A percentile compares a stretch with the other conserved stretches of the same genome.
Evolutionary conservation across 1,140 invertebrate genomes (phyloP).

Genomic region (Vollenhovia emeryi): DNA sequence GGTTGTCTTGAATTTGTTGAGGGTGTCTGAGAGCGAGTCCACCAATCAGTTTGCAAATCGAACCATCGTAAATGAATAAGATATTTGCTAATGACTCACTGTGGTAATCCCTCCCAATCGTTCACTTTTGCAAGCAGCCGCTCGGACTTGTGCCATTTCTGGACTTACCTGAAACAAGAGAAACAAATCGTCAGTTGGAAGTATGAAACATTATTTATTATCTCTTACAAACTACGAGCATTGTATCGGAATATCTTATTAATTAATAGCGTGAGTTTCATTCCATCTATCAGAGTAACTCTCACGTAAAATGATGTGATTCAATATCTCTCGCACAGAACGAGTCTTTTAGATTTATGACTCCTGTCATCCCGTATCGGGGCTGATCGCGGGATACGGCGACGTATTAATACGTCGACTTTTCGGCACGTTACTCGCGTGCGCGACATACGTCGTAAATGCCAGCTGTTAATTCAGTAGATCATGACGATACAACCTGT

Average conservation of each 20-base stretch:
- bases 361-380: not conserved
- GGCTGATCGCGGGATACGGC: not conserved
- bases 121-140: not conserved
- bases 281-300: not conserved
- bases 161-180: conserved; percentile 77
- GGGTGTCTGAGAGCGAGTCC: conserved; percentile 52
- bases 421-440: conserved; percentile 5
- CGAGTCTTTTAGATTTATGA: not conserved
- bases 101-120: conserved; percentile 3
- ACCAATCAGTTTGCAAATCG: conserved; percentile 58
- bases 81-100: conserved; percentile 51
- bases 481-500: conserved; percentile 36
- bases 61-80: conserved; percentile 58
- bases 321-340: not conserved
- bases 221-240: not conserved
- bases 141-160: not conserved
- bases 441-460: conserved; percentile 30
- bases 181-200: conserved; percentile 23
- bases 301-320: not conserved
- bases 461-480: conserved; percentile 43
- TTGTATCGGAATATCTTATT: not conserved
- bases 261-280: not conserved
- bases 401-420: conserved; percentile 12
- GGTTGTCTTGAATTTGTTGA: conserved; percentile 66
- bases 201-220: not conserved